Evolutionary conservation across 2,888 invertebrate genomes (phyloP).

Genomic region (Pasiphila rectangulata): DNA sequence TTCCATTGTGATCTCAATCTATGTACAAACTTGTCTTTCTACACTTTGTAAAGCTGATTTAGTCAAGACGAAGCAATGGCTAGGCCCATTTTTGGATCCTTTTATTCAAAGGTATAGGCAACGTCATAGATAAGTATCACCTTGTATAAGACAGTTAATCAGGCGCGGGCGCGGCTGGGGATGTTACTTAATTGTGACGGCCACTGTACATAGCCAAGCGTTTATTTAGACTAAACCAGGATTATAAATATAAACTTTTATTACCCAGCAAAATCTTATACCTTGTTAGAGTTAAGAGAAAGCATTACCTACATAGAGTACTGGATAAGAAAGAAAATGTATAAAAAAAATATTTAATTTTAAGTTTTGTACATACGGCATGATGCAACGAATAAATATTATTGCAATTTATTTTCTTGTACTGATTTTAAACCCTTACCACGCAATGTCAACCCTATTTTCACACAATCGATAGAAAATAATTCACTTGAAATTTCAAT

Average conservation of each 20-base stretch:
- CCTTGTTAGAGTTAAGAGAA: background rate
- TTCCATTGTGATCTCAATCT: slow-evolving; percentile 49
- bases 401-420: slow-evolving; percentile 41
- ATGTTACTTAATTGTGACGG: too few species aligned
- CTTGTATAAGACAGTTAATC: too few species aligned
- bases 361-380: slow-evolving; percentile 71
- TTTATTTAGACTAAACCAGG: background rate
- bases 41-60: slow-evolving; percentile 10
- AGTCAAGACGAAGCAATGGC: too few species aligned
- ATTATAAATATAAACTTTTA: background rate
- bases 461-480: background rate
- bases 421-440: background rate
- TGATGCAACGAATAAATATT: slow-evolving; percentile 59
- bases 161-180: too few species aligned
- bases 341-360: slow-evolving; percentile 55
- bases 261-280: background rate
- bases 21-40: slow-evolving; percentile 41
- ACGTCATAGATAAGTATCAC: too few species aligned
- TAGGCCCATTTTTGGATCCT: too few species aligned
- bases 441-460: background rate
- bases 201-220: too few species aligned
- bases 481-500: background rate
- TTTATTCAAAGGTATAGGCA: too few species aligned
- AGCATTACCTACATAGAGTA: too few species aligned
- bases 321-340: slow-evolving; percentile 58